phyloP scores from a whole-genome alignment of 1,140 invertebrate genomes.

The Drosophila tropicalis region DNA sequence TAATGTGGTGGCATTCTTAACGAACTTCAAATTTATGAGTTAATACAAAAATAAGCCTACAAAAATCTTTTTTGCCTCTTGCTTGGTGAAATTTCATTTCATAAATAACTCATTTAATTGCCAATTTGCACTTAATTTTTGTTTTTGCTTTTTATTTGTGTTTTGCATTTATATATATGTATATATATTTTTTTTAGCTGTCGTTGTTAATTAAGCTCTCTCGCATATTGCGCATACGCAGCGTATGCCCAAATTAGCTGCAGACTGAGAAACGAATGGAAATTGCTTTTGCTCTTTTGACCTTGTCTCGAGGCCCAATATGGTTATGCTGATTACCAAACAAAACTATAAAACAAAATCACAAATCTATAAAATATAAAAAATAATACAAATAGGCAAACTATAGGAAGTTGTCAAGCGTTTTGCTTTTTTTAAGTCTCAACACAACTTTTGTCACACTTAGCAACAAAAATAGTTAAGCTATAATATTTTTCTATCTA shows the following conservation, averaged over 20 bases:
- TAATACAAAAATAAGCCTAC: slow-evolving; percentile 68
- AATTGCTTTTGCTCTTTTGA: slow-evolving; percentile 33
- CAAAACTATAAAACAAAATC: neutral
- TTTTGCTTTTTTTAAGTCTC: no score
- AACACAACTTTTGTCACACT: neutral
- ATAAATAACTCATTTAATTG: slow-evolving; percentile 78
- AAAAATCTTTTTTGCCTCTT: slow-evolving; percentile 16
- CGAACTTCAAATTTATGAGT: slow-evolving; percentile 81
- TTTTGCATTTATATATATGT: slow-evolving; percentile 13
- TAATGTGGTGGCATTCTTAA: slow-evolving; percentile 82
- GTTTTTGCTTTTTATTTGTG: slow-evolving; percentile 19
- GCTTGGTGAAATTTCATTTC: slow-evolving; percentile 58
- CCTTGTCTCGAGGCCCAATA: slow-evolving; percentile 39
- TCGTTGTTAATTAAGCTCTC: slow-evolving; percentile 68
- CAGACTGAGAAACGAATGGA: slow-evolving; percentile 10
- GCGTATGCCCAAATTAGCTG: slow-evolving; percentile 47
- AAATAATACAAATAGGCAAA: neutral
- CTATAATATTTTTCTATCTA: no score
- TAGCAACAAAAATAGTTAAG: no score
- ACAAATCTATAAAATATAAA: neutral
- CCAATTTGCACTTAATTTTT: slow-evolving; percentile 79
- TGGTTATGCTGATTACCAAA: slow-evolving; percentile 30
- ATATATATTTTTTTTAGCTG: slow-evolving; percentile 11
- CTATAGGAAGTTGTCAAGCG: neutral
- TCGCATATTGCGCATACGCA: slow-evolving; percentile 66